Evolutionary conservation across 2,888 invertebrate species (phyloP).

Genomic region (Cheilosia urbana): DNA sequence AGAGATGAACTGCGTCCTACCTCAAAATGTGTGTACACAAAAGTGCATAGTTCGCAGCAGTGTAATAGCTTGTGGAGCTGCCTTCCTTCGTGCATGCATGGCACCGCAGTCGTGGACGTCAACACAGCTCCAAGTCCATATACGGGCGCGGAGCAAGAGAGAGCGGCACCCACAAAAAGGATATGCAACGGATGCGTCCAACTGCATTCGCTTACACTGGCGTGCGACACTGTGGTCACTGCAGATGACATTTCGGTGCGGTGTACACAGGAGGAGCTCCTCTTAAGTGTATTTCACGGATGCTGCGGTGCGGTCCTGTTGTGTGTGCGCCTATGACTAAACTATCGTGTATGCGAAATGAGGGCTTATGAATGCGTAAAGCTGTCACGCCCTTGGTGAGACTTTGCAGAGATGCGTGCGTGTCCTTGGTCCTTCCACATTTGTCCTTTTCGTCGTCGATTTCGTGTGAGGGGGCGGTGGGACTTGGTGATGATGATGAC

Average conservation of each 20-base stretch:
- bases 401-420: conserved; percentile 56
- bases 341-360: conserved; percentile 45
- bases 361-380: conserved; percentile 70
- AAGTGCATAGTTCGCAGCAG: conserved; percentile 52
- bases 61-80: conserved; percentile 47
- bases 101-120: conserved; percentile 4
- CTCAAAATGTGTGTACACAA: conserved; percentile 39
- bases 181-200: conserved; percentile 45
- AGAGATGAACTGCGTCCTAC: conserved; percentile 61
- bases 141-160: neutral
- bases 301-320: conserved; percentile 57
- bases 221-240: conserved; percentile 74
- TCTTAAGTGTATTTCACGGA: conserved; percentile 73
- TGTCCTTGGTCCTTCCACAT: conserved; percentile 46
- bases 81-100: conserved; percentile 22
- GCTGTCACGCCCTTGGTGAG: conserved; percentile 54
- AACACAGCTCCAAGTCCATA: neutral
- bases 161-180: conserved; percentile 24
- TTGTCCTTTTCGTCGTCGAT: conserved; percentile 44
- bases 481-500: conserved; percentile 57
- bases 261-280: conserved; percentile 60
- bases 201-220: conserved; percentile 69
- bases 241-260: conserved; percentile 67
- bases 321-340: conserved; percentile 25
- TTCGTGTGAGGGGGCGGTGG: neutral